phyloP scores from a whole-genome alignment of 2,888 invertebrate genomes.

The Pterostichus niger region DNA sequence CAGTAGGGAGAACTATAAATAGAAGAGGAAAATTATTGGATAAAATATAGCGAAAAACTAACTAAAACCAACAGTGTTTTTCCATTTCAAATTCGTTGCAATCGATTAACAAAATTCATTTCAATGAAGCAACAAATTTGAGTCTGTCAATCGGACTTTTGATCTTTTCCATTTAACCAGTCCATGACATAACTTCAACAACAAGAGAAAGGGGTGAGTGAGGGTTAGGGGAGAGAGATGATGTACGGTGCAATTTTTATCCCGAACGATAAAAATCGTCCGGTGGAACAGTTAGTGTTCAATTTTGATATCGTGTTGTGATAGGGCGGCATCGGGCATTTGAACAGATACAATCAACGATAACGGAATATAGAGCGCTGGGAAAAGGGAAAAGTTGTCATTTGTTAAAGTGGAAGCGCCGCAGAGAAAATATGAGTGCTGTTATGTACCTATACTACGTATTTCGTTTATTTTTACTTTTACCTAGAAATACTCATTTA shows the following conservation, averaged over 20 bases:
- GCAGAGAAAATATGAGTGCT: slow-evolving; percentile 11
- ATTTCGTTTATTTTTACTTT: slow-evolving; percentile 23
- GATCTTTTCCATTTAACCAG: slow-evolving; percentile 40
- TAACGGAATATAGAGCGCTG: slow-evolving; percentile 17
- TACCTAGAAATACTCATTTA: slow-evolving; percentile 17
- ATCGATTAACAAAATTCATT: slow-evolving; percentile 46
- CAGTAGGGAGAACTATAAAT: neutral
- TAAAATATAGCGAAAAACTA: slow-evolving; percentile 15
- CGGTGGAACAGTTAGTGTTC: slow-evolving; percentile 44
- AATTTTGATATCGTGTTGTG: slow-evolving; percentile 36
- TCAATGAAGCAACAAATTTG: slow-evolving; percentile 22
- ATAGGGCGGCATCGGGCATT: slow-evolving; percentile 13
- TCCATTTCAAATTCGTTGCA: slow-evolving; percentile 7
- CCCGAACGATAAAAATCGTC: slow-evolving; percentile 14
- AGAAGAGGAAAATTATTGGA: neutral
- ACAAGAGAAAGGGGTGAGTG: neutral
- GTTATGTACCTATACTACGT: neutral
- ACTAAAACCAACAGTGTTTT: neutral
- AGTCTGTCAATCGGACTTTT: slow-evolving; percentile 40
- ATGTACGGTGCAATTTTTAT: slow-evolving; percentile 46
- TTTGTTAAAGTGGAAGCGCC: slow-evolving; percentile 39
- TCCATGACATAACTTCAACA: slow-evolving; percentile 25
- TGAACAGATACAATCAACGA: slow-evolving; percentile 36
- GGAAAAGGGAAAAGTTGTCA: slow-evolving; percentile 38
- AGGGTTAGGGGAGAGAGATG: neutral